These are phyloP conservation scores for Hydrolagus affinis DNA, from an alignment of 2,113 vertebrate genomes.

Conservation along the genomic window DNA sequence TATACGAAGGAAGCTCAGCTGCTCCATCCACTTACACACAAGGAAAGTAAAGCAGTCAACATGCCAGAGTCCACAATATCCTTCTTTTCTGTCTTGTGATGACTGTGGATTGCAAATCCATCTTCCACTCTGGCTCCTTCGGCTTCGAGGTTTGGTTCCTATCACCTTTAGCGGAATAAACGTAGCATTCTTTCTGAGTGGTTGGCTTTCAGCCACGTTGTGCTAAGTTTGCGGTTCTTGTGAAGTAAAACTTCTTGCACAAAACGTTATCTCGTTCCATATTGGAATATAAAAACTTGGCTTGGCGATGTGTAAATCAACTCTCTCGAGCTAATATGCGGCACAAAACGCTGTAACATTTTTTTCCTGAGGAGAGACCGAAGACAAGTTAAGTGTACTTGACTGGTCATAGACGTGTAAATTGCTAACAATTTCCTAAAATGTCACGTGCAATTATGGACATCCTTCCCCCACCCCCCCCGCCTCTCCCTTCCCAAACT, in stretches of 20 bases:
- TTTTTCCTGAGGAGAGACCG: conserved; percentile 38
- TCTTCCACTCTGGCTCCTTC: neutral
- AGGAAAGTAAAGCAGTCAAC: too few species aligned
- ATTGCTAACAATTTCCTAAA: conserved; percentile 69
- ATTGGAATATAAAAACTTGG: neutral
- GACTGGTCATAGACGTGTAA: conserved; percentile 86
- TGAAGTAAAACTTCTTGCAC: neutral
- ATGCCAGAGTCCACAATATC: too few species aligned
- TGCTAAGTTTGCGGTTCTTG: neutral
- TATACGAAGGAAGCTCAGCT: too few species aligned
- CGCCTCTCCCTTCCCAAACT: conserved; percentile 64
- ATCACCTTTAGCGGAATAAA: neutral
- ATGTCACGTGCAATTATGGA: conserved; percentile 97
- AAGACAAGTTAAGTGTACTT: conserved; percentile 71
- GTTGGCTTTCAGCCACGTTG: neutral
- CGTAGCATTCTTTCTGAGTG: neutral
- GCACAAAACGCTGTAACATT: neutral
- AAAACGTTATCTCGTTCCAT: conserved; percentile 2
- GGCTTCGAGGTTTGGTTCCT: neutral
- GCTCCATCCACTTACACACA: too few species aligned
- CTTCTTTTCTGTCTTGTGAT: too few species aligned
- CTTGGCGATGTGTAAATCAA: conserved; percentile 4
- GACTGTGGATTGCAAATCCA: too few species aligned
- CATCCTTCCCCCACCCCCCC: conserved; percentile 76
- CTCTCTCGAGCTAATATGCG: neutral